phyloP scores from a whole-genome alignment of 2,113 vertebrate species.

The Neodon shergylaensis region DNA sequence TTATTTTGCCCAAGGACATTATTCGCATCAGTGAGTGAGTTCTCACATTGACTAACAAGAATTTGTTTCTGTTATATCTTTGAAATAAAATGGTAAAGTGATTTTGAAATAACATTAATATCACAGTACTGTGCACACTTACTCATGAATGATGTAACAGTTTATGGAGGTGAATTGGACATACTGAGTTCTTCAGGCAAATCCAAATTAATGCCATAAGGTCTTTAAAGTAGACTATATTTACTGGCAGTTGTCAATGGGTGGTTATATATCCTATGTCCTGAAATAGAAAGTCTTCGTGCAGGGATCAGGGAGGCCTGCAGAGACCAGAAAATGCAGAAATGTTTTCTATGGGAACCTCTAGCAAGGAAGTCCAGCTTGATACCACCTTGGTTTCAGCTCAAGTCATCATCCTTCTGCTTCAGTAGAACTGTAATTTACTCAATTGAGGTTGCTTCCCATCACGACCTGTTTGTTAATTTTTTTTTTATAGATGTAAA shows the following conservation, averaged over 20 bases:
- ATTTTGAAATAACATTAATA: neutral
- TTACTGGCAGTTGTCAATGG: neutral
- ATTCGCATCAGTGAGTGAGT: neutral
- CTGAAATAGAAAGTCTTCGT: neutral
- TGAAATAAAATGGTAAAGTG: conserved; percentile 15
- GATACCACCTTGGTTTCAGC: neutral
- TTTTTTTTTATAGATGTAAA: neutral
- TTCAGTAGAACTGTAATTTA: neutral
- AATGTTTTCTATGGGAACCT: neutral
- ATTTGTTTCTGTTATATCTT: neutral
- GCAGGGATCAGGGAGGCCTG: neutral
- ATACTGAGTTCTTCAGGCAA: neutral
- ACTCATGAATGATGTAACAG: neutral
- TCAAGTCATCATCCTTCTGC: neutral
- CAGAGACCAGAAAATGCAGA: neutral
- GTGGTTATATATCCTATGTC: neutral
- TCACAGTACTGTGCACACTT: neutral
- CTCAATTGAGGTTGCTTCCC: neutral
- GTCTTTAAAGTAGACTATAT: neutral
- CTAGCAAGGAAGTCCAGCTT: neutral
- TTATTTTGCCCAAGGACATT: neutral
- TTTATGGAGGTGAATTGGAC: neutral
- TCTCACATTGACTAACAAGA: neutral
- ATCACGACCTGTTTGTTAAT: neutral
- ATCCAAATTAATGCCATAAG: neutral